Base-by-base conservation (phyloP, 2,888 invertebrate genomes). In the Cybosia mesomella region DNA sequence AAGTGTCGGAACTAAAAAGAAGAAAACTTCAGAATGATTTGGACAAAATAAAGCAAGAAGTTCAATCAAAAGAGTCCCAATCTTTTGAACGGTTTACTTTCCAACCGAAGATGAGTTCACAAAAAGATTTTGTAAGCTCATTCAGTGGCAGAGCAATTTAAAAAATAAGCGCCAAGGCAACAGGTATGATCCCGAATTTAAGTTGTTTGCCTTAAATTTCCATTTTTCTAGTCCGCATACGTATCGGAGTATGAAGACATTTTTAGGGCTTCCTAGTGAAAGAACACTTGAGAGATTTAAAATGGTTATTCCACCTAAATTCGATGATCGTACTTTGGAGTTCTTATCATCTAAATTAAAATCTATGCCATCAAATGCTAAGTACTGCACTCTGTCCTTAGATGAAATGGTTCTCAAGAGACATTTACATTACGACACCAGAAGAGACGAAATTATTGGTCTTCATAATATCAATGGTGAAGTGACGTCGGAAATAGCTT, bases 321-420 rank as follows among this genome's bases (percentile, higher is more conserved):
- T 78, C 36, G 76, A 79, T 67, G 68, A 75, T 65, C 64, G 73
- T 57, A 67, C n/a, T 36, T 61, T 73, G 0, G 36, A 73, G 2
- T 58, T 43, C 24, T 49, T 64, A 39, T 32, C 63, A 24, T 49
- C 32, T 21, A 73, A 70, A 64, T 32, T 70, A 24, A 61, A 70
- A 68, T 70, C 68, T 58, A n/a, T 73, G 28, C 67, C 67, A 59
- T 7, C 0, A 60, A 64, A 62, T 13, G 68, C 68, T n/a, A 73
- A 71, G 18, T 79, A 80, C 59, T 83, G 82, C 65, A 81, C 78
- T 10, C 49, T 83, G n/a, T 71, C 70, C 61, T 32, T 82, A 8
- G 76, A 78, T n/a, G 80, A 82, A 63, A 80, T 83, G 78, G 58
- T 68, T 9, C 75, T 83, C 43, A 83, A 81, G 64, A 43, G 79